Evolutionary conservation across 1,140 invertebrate genomes (phyloP).

Genomic region (Brachionus manjavacas): DNA sequence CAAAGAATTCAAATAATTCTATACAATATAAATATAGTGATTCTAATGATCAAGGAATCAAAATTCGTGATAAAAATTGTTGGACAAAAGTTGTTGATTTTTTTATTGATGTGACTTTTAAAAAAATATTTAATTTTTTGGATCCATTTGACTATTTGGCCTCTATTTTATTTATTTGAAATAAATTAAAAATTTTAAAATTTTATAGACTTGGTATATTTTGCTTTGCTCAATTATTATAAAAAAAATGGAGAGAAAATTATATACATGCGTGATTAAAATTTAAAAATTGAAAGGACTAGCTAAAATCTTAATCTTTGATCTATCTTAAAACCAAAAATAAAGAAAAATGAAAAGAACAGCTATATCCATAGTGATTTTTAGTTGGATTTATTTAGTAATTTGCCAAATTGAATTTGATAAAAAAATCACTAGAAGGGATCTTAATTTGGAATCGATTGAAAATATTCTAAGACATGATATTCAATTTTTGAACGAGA

Average conservation of each 20-base stretch:
- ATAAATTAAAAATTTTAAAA: background rate
- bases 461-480: background rate
- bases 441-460: background rate
- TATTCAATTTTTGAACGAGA: background rate
- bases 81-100: background rate
- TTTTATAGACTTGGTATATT: background rate
- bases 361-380: background rate
- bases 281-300: too few species aligned
- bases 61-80: background rate
- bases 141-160: background rate
- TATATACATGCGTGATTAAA: too few species aligned
- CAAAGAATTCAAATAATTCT: background rate
- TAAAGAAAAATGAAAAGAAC: background rate
- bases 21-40: background rate
- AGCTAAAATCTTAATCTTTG: too few species aligned
- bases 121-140: background rate
- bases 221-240: background rate
- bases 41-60: background rate
- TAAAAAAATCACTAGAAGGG: background rate
- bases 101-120: background rate
- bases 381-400: background rate
- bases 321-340: background rate
- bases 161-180: background rate
- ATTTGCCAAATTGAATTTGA: background rate
- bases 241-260: background rate